Conservation (phyloP, 2,888 invertebrate genomes). For the Adelognathus sp. region DNA sequence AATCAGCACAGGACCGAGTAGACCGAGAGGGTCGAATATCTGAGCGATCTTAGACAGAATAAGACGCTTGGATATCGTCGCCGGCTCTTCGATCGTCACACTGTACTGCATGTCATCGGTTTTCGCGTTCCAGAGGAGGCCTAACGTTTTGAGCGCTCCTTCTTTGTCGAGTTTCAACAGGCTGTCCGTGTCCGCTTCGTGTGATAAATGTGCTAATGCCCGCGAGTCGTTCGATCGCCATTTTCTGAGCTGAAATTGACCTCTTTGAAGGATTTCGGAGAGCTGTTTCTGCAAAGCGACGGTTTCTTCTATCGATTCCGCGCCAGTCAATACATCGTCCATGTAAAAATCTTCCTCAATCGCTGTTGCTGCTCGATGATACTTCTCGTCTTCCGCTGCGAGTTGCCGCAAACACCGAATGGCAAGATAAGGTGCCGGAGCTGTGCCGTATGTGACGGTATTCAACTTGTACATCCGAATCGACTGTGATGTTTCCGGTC, state of each 20-base stretch:
- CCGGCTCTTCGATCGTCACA: not conserved
- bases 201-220: not conserved
- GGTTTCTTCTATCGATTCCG: constrained; percentile 18
- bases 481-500: not conserved
- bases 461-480: constrained; percentile 30
- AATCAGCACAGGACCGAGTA: constrained; percentile 62
- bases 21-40: constrained; percentile 65
- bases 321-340: constrained; percentile 67
- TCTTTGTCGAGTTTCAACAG: constrained; percentile 9
- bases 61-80: constrained; percentile 50
- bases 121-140: constrained; percentile 41
- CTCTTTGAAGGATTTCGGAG: not conserved
- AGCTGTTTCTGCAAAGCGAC: constrained; percentile 21
- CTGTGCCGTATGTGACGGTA: constrained; percentile 48
- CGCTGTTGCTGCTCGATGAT: constrained; percentile 54
- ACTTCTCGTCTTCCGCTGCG: constrained; percentile 51
- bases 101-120: constrained; percentile 37
- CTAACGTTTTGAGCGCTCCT: constrained; percentile 20
- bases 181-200: not conserved
- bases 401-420: constrained; percentile 61
- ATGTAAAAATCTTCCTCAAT: constrained; percentile 65
- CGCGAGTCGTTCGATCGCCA: constrained; percentile 55
- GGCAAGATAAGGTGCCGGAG: constrained; percentile 62
- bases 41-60: constrained; percentile 58
- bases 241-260: constrained; percentile 52